Conservation (phyloP, 2,113 vertebrate genomes). For the Ifrita kowaldi region DNA sequence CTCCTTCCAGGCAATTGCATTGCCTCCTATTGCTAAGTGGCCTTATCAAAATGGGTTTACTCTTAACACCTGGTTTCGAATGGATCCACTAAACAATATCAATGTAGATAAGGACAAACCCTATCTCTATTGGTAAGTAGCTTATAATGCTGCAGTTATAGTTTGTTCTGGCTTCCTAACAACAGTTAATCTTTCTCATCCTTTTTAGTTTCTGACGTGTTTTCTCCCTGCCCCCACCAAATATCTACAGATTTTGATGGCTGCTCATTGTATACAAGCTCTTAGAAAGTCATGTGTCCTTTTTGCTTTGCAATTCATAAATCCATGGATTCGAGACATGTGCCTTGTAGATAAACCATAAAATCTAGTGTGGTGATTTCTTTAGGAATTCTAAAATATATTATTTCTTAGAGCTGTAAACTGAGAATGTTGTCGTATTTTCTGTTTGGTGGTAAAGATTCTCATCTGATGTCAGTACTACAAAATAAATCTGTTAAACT, state of each 20-base stretch:
- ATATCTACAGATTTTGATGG: neutral
- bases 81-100: constrained; percentile 97
- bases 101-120: constrained; percentile 97
- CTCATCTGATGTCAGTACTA: neutral
- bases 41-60: constrained; percentile 98
- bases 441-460: neutral
- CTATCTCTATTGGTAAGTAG: constrained; percentile 95
- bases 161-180: neutral
- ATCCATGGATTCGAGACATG: neutral
- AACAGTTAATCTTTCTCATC: neutral
- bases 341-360: neutral
- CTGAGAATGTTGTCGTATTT: neutral
- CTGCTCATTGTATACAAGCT: neutral
- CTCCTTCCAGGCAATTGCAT: constrained; percentile 86
- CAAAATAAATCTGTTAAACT: neutral
- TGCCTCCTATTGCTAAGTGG: constrained; percentile 99
- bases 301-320: neutral
- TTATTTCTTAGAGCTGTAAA: neutral
- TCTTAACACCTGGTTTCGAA: constrained; percentile 97
- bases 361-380: neutral
- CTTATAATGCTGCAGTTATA: neutral
- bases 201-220: neutral
- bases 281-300: neutral
- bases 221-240: rapidly evolving
- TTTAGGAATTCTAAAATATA: neutral